These are phyloP conservation scores for Eurystomus gularis DNA, from an alignment of 2,113 vertebrate genomes.

Conservation along the genomic window DNA sequence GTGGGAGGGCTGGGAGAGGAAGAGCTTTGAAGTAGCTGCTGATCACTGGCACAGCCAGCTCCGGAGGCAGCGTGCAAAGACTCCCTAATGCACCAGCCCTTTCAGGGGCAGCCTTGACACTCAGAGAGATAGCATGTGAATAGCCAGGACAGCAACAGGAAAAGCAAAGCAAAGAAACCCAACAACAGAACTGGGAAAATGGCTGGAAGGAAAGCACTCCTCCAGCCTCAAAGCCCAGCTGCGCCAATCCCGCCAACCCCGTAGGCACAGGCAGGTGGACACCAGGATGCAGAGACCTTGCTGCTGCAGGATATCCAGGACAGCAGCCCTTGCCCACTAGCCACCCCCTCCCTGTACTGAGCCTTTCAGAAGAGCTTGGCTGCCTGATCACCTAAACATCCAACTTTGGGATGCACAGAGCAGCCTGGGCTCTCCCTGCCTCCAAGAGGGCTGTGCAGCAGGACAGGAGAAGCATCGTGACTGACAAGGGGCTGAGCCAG, in stretches of 20 bases:
- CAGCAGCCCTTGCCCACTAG: neutral
- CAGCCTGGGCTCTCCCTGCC: neutral
- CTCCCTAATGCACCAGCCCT: conserved; percentile 37
- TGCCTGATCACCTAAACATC: neutral
- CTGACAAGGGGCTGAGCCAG: neutral
- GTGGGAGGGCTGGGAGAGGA: conserved; percentile 52
- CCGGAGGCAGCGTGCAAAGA: conserved; percentile 55
- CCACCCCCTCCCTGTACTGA: neutral
- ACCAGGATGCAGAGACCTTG: neutral
- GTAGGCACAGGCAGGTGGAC: neutral
- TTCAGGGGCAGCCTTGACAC: conserved; percentile 54
- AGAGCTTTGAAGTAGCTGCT: conserved; percentile 61
- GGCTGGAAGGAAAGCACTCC: conserved; percentile 43
- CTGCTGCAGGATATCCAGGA: neutral
- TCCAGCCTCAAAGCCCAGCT: conserved; percentile 29
- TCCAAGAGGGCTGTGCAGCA: neutral
- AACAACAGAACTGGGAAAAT: conserved; percentile 35
- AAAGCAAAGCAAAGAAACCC: conserved; percentile 62
- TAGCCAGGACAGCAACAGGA: conserved; percentile 53
- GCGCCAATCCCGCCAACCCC: neutral
- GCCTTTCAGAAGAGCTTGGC: conserved; percentile 52
- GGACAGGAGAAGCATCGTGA: rapidly evolving
- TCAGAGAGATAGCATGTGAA: conserved; percentile 39
- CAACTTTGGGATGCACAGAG: neutral
- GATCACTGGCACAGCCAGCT: conserved; percentile 53